Percentiles rank a stretch among this genome's conserved stretches.
These are phyloP conservation scores for Nerophis ophidion DNA, from an alignment of 2,113 vertebrate species.

Conservation along the genomic window DNA sequence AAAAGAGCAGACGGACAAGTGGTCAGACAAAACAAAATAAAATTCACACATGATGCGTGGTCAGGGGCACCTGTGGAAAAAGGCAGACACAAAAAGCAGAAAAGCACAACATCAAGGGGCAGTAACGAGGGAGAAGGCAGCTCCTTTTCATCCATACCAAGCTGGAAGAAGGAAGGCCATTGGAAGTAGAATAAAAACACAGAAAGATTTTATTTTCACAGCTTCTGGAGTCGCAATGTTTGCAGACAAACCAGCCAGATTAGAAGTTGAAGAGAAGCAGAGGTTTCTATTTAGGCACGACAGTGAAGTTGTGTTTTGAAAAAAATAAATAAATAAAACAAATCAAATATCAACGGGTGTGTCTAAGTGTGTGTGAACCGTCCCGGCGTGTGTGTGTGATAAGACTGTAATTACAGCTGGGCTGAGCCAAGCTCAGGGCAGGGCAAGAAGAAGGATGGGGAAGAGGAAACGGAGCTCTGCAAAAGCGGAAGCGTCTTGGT, in stretches of 20 bases:
- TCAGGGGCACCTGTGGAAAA: slow-evolving; percentile 33
- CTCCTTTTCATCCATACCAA: slow-evolving; percentile 4
- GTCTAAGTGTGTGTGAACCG: slow-evolving; percentile 43
- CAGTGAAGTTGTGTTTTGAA: slow-evolving; percentile 32
- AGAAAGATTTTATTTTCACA: slow-evolving; percentile 38
- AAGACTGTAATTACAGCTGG: slow-evolving; percentile 71
- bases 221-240: slow-evolving; percentile 32
- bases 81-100: slow-evolving; percentile 14
- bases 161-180: slow-evolving; percentile 31
- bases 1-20: slow-evolving; percentile 47
- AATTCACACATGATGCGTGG: slow-evolving; percentile 17
- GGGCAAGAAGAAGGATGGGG: slow-evolving; percentile 61
- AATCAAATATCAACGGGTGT: slow-evolving; percentile 39
- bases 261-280: slow-evolving; percentile 35
- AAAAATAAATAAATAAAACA: slow-evolving; percentile 33
- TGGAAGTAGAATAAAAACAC: slow-evolving; percentile 40
- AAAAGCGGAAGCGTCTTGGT: slow-evolving; percentile 66
- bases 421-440: slow-evolving; percentile 52
- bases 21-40: slow-evolving; percentile 30
- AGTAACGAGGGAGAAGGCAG: not conserved
- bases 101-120: slow-evolving; percentile 31
- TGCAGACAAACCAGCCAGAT: slow-evolving; percentile 27
- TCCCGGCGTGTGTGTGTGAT: slow-evolving; percentile 56
- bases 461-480: slow-evolving; percentile 64
- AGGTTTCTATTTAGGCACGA: slow-evolving; percentile 48